Conservation (phyloP, 2,113 vertebrate species). For the Gracilinanus agilis region DNA sequence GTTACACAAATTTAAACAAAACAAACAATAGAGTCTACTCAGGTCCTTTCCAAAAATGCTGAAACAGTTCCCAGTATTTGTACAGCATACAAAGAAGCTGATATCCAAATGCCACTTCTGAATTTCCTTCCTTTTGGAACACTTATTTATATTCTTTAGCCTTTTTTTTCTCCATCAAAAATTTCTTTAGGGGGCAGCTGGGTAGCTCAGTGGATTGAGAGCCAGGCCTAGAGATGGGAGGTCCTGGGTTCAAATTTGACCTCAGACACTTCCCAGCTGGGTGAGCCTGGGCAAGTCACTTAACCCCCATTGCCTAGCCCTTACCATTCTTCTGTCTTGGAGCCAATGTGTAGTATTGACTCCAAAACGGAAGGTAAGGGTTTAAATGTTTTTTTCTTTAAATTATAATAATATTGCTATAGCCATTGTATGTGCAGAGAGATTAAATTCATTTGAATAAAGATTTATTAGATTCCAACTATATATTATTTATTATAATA, state of each 20-base stretch:
- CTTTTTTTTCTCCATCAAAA: neutral
- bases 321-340: too few species aligned
- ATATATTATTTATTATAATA: neutral
- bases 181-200: too few species aligned
- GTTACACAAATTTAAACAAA: conserved; percentile 4
- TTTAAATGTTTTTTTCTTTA: too few species aligned
- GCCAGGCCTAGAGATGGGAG: too few species aligned
- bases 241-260: too few species aligned
- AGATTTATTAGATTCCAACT: neutral
- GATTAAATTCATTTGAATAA: neutral
- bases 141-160: neutral
- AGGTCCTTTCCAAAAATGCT: neutral
- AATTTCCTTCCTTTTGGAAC: neutral
- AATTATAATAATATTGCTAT: neutral
- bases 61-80: neutral
- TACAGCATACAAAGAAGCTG: neutral
- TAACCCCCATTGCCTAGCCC: too few species aligned
- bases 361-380: too few species aligned
- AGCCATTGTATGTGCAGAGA: neutral
- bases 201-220: too few species aligned
- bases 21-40: neutral
- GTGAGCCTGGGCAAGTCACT: too few species aligned
- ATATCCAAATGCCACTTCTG: neutral
- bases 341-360: too few species aligned
- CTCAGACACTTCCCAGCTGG: too few species aligned